Conservation (phyloP, 2,113 vertebrate species). For the Catharus bicknelli region DNA sequence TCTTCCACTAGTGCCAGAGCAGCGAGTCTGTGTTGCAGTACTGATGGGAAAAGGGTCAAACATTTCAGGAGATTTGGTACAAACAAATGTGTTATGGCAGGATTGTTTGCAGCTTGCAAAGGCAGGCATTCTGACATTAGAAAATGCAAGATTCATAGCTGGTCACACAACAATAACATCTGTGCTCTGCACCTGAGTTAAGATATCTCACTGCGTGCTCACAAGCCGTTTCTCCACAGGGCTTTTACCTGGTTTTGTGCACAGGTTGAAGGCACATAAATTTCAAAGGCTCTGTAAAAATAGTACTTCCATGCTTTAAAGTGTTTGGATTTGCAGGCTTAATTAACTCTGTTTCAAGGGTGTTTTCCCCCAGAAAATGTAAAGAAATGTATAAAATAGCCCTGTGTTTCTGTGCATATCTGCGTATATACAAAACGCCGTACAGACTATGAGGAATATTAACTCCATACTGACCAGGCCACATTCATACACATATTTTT, state of each 20-base stretch:
- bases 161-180: background rate
- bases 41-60: background rate
- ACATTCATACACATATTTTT: background rate
- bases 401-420: background rate
- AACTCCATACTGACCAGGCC: background rate
- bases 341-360: background rate
- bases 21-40: background rate
- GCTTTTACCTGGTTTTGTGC: background rate
- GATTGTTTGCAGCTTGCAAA: background rate
- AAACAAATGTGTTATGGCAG: background rate
- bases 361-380: background rate
- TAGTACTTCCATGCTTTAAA: background rate
- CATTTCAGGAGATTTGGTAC: background rate
- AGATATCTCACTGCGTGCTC: background rate
- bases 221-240: background rate
- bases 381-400: background rate
- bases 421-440: background rate
- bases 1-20: background rate
- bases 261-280: background rate
- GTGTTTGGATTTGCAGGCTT: background rate
- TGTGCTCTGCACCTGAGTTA: background rate
- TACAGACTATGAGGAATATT: background rate
- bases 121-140: background rate
- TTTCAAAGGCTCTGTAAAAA: constrained; percentile 5
- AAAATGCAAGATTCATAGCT: background rate